phyloP scores from a whole-genome alignment of 2,888 invertebrate species.

The Cantharis flavilabris region DNA sequence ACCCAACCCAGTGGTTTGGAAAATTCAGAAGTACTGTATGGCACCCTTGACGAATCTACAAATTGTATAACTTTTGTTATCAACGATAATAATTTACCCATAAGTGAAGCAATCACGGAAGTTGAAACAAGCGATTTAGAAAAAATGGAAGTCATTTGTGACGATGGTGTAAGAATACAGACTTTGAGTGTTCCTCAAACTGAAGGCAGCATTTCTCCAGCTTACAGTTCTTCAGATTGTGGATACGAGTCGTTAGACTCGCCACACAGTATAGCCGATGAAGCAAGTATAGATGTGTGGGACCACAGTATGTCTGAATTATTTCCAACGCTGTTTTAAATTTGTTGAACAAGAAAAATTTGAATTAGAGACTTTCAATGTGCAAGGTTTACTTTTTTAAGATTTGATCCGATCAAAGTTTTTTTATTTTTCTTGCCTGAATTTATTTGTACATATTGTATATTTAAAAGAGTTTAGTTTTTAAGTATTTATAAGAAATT shows the following conservation, averaged over 20 bases:
- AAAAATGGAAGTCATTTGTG: constrained; percentile 33
- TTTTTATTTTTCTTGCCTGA: background rate
- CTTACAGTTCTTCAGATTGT: constrained; percentile 57
- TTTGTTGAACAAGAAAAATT: background rate
- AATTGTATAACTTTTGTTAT: constrained; percentile 76
- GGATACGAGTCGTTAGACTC: constrained; percentile 72
- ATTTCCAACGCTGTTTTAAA: constrained; percentile 73
- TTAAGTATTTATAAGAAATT: constrained; percentile 5
- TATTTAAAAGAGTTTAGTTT: background rate
- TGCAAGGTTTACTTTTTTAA: background rate
- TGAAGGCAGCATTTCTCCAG: constrained; percentile 18
- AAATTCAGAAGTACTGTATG: constrained; percentile 67
- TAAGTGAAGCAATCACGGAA: constrained; percentile 58
- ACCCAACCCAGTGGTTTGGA: constrained; percentile 18
- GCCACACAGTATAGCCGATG: constrained; percentile 56
- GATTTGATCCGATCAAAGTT: background rate
- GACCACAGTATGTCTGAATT: constrained; percentile 77
- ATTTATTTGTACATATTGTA: constrained; percentile 17
- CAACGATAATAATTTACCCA: constrained; percentile 63
- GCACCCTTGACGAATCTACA: constrained; percentile 72
- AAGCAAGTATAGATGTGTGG: constrained; percentile 61
- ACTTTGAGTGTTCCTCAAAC: constrained; percentile 3
- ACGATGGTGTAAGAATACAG: constrained; percentile 31
- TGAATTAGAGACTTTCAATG: too few relatives aligned
- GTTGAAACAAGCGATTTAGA: constrained; percentile 41